These are phyloP conservation scores for Zygaena filipendulae DNA, from an alignment of 2,888 invertebrate genomes.

Conservation along the genomic window DNA sequence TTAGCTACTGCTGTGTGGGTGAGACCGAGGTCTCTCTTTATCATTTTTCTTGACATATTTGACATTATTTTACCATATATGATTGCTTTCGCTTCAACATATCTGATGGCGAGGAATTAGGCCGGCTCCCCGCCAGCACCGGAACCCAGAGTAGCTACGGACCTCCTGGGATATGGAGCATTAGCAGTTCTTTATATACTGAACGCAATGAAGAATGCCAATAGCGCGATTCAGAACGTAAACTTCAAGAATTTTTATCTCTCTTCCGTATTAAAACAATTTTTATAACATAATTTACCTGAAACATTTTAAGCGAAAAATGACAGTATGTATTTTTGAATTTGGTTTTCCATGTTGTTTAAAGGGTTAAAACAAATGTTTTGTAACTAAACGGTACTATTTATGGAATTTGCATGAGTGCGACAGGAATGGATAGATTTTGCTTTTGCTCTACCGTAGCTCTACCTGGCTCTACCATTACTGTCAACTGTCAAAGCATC, in stretches of 20 bases:
- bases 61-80: constrained; percentile 55
- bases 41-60: constrained; percentile 56
- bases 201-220: constrained; percentile 23
- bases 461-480: too few relatives aligned
- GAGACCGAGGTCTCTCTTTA: constrained; percentile 57
- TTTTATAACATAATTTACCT: constrained; percentile 1
- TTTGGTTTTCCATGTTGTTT: too few relatives aligned
- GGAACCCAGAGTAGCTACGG: constrained; percentile 61
- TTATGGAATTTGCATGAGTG: too few relatives aligned
- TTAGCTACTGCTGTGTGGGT: constrained; percentile 59
- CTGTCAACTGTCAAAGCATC: too few relatives aligned
- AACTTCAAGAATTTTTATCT: too few relatives aligned
- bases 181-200: constrained; percentile 15
- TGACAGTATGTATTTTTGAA: too few relatives aligned
- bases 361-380: too few relatives aligned
- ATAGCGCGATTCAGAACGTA: constrained; percentile 42
- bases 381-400: too few relatives aligned
- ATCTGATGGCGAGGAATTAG: constrained; percentile 53
- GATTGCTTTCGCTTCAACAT: constrained; percentile 53
- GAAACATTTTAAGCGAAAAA: neutral
- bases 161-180: constrained; percentile 30
- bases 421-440: constrained; percentile 9
- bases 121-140: constrained; percentile 55
- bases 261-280: neutral
- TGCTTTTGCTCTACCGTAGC: too few relatives aligned